Base-by-base conservation (phyloP, 2,113 vertebrate species). In the Percopsis transmontana region DNA sequence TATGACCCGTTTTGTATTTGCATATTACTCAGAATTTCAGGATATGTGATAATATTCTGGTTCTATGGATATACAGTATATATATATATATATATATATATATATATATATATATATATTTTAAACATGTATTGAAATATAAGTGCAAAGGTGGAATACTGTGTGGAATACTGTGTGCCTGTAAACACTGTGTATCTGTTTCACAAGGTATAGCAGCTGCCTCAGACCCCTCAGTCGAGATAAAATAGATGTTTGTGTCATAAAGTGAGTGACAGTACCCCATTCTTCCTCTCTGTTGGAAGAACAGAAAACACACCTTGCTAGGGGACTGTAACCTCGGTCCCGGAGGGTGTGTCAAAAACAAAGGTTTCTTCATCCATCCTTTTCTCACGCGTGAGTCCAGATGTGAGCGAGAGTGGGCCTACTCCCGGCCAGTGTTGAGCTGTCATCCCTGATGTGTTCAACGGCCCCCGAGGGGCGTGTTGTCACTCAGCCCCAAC, bases 281-380 rank as follows among this genome's bases (percentile, higher is more conserved):
- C 20, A 64, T 58, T 70, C 68, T 16, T 66, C 51, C 14, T 52
- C 67, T 11, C 27, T 16, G 39, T 6, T 5, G 66, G 62, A 70
- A 79, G 68, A 75, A 75, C 67, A 81, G 60, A 80, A 70, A 68
- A 59, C 72, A 60, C 66, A 69, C 67, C 62, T 60, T 39, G 38
- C 52, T 56, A 13, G 55, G 24, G 68, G 27, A 80, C 63, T 40
- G 66, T 66, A 61, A 70, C 75, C 77, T 62, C 68, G 41, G 70
- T 81, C 83, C 79, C 80, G 5, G 4, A 2, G 69, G 75, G 39
- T 83, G 73, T 58, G 79, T 86, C 83, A 81, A 79, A 82, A 82
- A 33, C 74, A 82, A 81, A 87, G 75, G 58, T 68, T 69, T 66
- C 81, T 33, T 79, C 80, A 81, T 65, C 80, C 82, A 82, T 80